These are phyloP conservation scores for Luperina testacea DNA, from an alignment of 2,888 invertebrate genomes.

Conservation along the genomic window DNA sequence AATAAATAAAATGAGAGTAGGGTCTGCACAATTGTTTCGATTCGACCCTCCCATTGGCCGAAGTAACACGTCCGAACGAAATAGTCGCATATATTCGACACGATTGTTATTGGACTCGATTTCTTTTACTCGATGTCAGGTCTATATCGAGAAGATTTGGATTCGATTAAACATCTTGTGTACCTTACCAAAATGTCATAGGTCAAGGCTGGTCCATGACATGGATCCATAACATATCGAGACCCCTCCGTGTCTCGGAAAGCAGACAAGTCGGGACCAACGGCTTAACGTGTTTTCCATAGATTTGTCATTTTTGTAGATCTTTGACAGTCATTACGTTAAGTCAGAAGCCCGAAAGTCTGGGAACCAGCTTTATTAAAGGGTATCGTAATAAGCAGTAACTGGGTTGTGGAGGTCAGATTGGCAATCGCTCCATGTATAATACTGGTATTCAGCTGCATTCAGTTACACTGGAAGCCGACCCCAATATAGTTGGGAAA, in stretches of 20 bases:
- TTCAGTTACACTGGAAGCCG: too few species aligned
- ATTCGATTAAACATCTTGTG: constrained; percentile 10
- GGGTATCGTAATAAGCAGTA: too few species aligned
- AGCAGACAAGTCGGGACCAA: too few species aligned
- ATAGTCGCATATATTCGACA: constrained; percentile 35
- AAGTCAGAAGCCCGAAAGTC: not conserved
- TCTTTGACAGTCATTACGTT: not conserved
- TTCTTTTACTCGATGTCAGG: constrained; percentile 24
- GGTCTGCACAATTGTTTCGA: constrained; percentile 33
- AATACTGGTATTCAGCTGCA: too few species aligned
- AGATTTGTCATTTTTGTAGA: not conserved
- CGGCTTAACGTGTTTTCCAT: too few species aligned
- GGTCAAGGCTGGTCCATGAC: rapidly evolving
- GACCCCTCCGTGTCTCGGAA: not conserved
- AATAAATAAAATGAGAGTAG: constrained; percentile 47
- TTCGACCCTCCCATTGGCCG: constrained; percentile 18
- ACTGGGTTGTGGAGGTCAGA: too few species aligned
- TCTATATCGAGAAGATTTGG: constrained; percentile 9
- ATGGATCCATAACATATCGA: too few species aligned
- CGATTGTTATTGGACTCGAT: constrained; percentile 41
- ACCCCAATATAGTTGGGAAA: too few species aligned
- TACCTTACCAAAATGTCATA: too few species aligned
- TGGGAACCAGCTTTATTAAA: not conserved
- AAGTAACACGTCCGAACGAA: constrained; percentile 44
- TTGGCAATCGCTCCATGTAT: too few species aligned